Conservation (phyloP, 64 coral and sea anemone species). For the Montipora efflorescens region DNA sequence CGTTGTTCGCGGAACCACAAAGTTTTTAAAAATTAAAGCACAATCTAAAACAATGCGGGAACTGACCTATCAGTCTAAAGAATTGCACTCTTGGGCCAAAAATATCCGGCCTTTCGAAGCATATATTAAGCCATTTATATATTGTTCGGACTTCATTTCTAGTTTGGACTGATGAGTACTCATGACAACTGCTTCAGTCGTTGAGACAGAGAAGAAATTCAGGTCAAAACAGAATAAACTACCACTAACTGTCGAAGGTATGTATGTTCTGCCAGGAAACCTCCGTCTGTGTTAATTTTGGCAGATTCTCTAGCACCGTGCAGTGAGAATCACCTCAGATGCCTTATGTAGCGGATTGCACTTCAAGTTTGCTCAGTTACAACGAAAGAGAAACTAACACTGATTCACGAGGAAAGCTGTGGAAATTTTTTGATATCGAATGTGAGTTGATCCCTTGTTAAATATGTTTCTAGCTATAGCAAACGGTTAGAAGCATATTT, state of each 20-base stretch:
- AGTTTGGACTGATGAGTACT: background rate
- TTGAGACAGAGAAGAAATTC: background rate
- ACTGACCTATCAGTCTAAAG: background rate
- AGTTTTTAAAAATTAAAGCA: constrained; percentile 25
- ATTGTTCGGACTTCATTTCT: background rate
- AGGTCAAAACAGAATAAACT: background rate
- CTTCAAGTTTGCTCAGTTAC: too few species aligned
- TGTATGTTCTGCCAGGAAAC: background rate
- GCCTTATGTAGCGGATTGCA: too few species aligned
- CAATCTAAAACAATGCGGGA: background rate
- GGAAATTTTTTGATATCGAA: too few species aligned
- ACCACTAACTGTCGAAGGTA: background rate
- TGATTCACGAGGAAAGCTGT: too few species aligned
- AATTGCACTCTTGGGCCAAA: too few species aligned
- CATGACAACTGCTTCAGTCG: background rate
- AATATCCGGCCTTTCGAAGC: background rate
- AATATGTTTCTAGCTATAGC: too few species aligned
- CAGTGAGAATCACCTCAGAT: too few species aligned
- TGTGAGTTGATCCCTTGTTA: too few species aligned
- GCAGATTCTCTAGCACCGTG: background rate
- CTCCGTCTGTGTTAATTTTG: background rate
- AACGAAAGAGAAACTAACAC: too few species aligned
- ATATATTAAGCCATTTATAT: background rate
- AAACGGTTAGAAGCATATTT: too few species aligned
- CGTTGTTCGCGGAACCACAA: constrained; percentile 18